These are phyloP conservation scores for Eucera pruinosa DNA, from an alignment of 2,888 invertebrate species.

Conservation along the genomic window DNA sequence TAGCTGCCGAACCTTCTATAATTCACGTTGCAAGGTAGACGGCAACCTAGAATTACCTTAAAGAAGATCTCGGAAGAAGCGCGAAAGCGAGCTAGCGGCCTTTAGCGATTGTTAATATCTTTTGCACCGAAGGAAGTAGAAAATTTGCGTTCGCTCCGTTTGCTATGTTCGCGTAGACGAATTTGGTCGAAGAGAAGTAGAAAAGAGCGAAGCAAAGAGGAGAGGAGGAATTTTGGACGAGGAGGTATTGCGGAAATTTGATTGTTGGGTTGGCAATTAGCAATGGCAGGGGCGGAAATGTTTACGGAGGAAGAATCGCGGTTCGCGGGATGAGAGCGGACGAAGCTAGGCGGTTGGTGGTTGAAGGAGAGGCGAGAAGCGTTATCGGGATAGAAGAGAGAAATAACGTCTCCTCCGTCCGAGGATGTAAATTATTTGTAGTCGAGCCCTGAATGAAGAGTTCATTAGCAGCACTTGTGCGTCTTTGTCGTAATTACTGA, in stretches of 20 bases:
- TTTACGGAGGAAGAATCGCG: slow-evolving; percentile 44
- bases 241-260: too few relatives aligned
- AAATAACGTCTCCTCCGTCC: slow-evolving; percentile 44
- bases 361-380: slow-evolving; percentile 42
- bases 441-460: slow-evolving; percentile 56
- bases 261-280: too few relatives aligned
- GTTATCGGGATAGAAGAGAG: slow-evolving; percentile 50
- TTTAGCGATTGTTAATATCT: not conserved
- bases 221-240: not conserved
- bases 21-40: not conserved
- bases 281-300: slow-evolving; percentile 16
- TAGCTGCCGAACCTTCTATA: not conserved
- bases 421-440: slow-evolving; percentile 60
- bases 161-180: too few relatives aligned
- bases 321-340: slow-evolving; percentile 1
- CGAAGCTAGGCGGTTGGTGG: slow-evolving; percentile 4
- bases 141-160: too few relatives aligned
- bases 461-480: slow-evolving; percentile 65
- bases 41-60: not conserved
- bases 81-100: not conserved
- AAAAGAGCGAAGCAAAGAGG: too few relatives aligned
- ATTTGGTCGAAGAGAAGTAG: too few relatives aligned
- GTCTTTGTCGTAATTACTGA: slow-evolving; percentile 63
- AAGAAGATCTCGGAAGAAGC: not conserved
- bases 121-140: too few relatives aligned